Evolutionary conservation across 2,113 vertebrate species (phyloP).

Genomic region (Pampusana beccarii): DNA sequence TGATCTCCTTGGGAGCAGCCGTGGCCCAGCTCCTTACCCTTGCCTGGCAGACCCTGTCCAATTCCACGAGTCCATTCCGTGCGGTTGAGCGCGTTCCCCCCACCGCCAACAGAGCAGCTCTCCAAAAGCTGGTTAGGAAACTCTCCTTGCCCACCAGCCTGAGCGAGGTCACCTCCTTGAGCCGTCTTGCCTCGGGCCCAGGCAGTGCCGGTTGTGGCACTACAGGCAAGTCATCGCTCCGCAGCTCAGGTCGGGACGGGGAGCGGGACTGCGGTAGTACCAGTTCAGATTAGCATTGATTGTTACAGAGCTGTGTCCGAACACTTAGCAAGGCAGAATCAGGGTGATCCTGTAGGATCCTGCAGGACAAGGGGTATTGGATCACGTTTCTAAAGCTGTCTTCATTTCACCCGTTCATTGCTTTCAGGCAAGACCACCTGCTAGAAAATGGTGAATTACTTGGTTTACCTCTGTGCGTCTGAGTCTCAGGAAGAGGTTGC

Average conservation of each 20-base stretch:
- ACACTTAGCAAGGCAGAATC: neutral
- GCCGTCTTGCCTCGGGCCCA: neutral
- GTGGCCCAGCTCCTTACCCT: neutral
- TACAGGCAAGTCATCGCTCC: neutral
- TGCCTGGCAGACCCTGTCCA: neutral
- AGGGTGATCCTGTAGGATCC: neutral
- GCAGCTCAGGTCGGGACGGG: neutral
- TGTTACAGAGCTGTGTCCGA: neutral
- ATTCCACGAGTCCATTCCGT: accelerated
- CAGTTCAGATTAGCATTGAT: neutral
- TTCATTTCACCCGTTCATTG: neutral
- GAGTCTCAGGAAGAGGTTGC: neutral
- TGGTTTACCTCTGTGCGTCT: neutral
- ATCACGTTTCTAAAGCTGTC: neutral
- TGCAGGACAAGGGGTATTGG: neutral
- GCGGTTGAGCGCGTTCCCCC: neutral
- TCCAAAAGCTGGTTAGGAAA: neutral
- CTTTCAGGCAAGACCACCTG: neutral
- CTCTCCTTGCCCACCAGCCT: neutral
- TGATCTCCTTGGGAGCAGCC: neutral
- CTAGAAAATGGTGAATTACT: neutral
- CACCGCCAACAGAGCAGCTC: neutral
- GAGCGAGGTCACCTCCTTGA: neutral
- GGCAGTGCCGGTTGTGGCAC: neutral
- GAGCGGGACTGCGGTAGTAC: neutral